Base-by-base conservation (phyloP, 2,888 invertebrate genomes). In the Diarsia rubi region DNA sequence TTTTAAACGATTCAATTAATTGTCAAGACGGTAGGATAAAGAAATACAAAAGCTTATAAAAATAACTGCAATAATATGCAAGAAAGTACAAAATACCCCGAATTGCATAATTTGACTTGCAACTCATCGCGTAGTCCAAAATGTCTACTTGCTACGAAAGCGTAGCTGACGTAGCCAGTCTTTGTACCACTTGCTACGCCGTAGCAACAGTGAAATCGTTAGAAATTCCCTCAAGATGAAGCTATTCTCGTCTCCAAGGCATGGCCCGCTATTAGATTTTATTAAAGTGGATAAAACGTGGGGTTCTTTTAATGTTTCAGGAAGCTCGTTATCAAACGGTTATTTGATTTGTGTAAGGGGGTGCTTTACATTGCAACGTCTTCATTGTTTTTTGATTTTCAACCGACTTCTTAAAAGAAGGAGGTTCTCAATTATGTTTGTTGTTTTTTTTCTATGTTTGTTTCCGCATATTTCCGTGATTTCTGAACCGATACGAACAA, bases 221-320 rank as follows among this genome's bases (percentile, higher is more conserved):
- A 0, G 16, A 67, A 57, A 52, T 57, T 45, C 49, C 27, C 37
- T 19, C 64, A 49, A 72, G 54, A 83, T 78, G 44, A 66, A 78
- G 73, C 47, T 21, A 66, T 72, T 44, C n/a, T 24, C 54, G 45
- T 47, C 52, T 71, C 11, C 14, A 75, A 75, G 57, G 75, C 63
- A 54, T 42, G n/a, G 37, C 37, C 44, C 57, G 31, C 70, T 42
- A 66, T 82, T 71, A 79, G 68, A 79, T 81, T 79, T 79, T 80
- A 82, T 78, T 63, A 52, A 81, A 67, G 65, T 71, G 44, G 59
- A 16, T 81, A 69, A 69, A 78, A 77, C 63, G 68, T 71, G 68
- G 52, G 54, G 45, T 62, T 47, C 66, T 72, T 52, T 60, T 75
- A 79, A 71, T 80, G 62, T 63, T 63, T 66, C 31, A 2, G 66